phyloP scores from a whole-genome alignment of 2,888 invertebrate genomes.

The Tortrix viridana region DNA sequence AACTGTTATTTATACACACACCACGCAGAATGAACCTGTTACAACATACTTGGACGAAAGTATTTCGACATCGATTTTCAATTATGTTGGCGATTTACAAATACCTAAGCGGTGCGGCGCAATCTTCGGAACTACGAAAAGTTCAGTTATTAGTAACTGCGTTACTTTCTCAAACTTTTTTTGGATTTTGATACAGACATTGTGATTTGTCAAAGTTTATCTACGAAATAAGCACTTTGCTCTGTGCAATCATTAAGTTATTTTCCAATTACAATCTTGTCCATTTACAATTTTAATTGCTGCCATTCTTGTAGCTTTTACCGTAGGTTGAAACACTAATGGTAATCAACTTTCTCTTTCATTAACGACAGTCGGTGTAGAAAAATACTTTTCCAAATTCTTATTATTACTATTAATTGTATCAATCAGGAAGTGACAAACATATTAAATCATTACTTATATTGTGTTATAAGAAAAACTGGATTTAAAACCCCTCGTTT shows the following conservation, averaged over 20 bases:
- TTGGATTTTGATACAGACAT: background rate
- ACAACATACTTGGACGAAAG: conserved; percentile 62
- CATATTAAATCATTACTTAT: no score
- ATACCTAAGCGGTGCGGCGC: background rate
- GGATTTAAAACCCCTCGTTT: no score
- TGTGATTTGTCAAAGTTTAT: background rate
- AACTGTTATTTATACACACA: conserved; percentile 77
- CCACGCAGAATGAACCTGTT: conserved; percentile 70
- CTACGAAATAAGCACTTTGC: background rate
- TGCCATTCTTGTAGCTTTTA: conserved; percentile 13
- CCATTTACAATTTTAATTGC: background rate
- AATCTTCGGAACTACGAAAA: conserved; percentile 2
- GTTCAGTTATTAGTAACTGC: background rate
- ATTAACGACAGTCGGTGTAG: conserved; percentile 15
- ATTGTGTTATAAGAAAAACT: no score
- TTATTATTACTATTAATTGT: background rate
- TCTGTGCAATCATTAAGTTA: background rate
- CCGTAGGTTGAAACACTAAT: conserved; percentile 5
- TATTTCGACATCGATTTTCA: conserved; percentile 61
- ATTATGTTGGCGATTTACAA: conserved; percentile 40
- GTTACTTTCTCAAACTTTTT: background rate
- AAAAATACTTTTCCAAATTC: background rate
- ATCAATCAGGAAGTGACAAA: background rate
- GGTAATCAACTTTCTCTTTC: conserved; percentile 28
- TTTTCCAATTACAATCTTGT: conserved; percentile 8